Base-by-base conservation (phyloP, 2,797 vertebrate species). In the Peromyscus attwateri region DNA sequence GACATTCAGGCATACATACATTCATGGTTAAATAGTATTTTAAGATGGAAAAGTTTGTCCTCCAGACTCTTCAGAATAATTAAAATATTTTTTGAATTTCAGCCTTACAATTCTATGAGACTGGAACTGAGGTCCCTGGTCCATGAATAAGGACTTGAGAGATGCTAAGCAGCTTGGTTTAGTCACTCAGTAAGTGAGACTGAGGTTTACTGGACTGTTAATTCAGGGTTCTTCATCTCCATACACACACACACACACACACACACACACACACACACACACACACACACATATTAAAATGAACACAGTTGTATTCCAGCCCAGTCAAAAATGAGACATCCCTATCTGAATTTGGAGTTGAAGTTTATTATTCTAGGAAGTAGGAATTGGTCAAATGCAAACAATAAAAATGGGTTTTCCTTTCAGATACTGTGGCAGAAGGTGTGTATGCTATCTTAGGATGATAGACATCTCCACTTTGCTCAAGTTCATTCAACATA, bases 341-440 rank as follows among this genome's bases (percentile, higher is more conserved):
- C 31, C 29, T n/a, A 52, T 70, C 71, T 88, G 11, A 3, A 66
- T 87, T 84, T 89, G 77, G 70, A 93, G 25, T 88, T 73, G 10
- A 16, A 27, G 13, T 89, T 89, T 93, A 25, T 64, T 87, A 92
- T 40, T 88, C 37, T n/a, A 95, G 49, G 87, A 93, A 89, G 87
- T 25, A 93, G 89, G 75, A 94, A 2, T 64, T 57, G 37, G 17
- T 76, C 27, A 85, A 40, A 49, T 60, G 57, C 79, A 14, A 95
- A 93, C 89, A 85, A 34, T 60, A 89, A 60, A 29, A 87, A 60
- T 66, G 10, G 70, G 1, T 43, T 49, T 75, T 89, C 77, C 37
- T 87, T 93, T 94, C 37, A 75, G 40, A n/a, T 77, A 88, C 52
- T 40, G 79, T 79, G 52, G 7, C 73, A 60, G 29, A 79, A 84